A percentile compares a stretch with the other conserved stretches of the same genome.
These are phyloP conservation scores for Ailurus styani DNA, from an alignment of 2,113 vertebrate genomes.

Conservation along the genomic window DNA sequence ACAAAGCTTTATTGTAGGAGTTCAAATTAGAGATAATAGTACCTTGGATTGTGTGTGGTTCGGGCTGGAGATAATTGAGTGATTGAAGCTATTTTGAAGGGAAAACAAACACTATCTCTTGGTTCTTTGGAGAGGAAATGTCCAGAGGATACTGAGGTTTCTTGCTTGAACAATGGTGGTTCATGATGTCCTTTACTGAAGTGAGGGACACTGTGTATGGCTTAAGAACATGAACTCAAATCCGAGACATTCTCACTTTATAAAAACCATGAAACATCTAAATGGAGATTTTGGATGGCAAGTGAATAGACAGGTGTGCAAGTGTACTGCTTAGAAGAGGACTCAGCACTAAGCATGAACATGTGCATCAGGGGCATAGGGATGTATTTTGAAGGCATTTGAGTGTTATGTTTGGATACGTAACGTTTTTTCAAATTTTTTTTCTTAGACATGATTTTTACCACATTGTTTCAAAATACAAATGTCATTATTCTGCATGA, in stretches of 20 bases:
- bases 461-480: conserved; percentile 29
- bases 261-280: neutral
- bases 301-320: neutral
- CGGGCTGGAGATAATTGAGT: neutral
- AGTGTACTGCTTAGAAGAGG: neutral
- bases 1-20: neutral
- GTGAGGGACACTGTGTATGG: neutral
- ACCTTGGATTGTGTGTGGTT: neutral
- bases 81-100: conserved; percentile 13
- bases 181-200: neutral
- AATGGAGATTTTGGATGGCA: neutral
- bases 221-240: neutral
- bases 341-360: neutral
- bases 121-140: neutral
- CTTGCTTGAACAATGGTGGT: neutral
- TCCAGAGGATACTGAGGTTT: neutral
- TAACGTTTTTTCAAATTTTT: neutral
- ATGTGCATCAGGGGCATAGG: neutral
- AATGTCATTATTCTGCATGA: conserved; percentile 19
- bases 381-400: neutral
- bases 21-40: neutral
- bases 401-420: neutral
- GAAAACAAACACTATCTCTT: neutral
- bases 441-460: conserved; percentile 43
- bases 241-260: neutral